These are phyloP conservation scores for Hyles euphorbiae DNA, from an alignment of 1,140 invertebrate genomes.

Conservation along the genomic window DNA sequence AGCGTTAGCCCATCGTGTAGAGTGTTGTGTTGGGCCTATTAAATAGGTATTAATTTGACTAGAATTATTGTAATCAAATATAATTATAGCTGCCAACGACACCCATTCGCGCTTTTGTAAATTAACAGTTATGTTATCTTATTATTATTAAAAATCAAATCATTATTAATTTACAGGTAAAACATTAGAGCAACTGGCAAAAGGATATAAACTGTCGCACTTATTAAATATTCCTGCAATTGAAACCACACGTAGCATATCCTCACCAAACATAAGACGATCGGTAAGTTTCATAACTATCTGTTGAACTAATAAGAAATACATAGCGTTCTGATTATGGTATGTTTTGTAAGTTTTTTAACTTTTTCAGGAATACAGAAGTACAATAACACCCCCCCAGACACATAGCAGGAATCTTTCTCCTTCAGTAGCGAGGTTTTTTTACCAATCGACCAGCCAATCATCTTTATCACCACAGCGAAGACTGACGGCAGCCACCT, in stretches of 20 bases:
- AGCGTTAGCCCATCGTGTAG: too few species aligned
- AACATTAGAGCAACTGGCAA: slow-evolving; percentile 57
- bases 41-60: too few species aligned
- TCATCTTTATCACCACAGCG: slow-evolving; percentile 39
- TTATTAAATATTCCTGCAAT: slow-evolving; percentile 28
- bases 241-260: slow-evolving; percentile 10
- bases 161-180: slow-evolving; percentile 32
- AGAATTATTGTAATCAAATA: too few species aligned
- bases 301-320: too few species aligned
- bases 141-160: background rate
- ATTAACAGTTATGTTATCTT: too few species aligned
- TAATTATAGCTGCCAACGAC: too few species aligned
- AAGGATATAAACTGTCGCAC: slow-evolving; percentile 57
- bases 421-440: slow-evolving; percentile 61
- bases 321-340: too few species aligned
- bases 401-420: slow-evolving; percentile 41
- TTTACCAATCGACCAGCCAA: slow-evolving; percentile 50
- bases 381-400: slow-evolving; percentile 14
- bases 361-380: too few species aligned
- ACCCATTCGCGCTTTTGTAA: too few species aligned
- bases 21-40: too few species aligned
- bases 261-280: slow-evolving; percentile 9
- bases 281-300: background rate
- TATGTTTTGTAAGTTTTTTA: too few species aligned
- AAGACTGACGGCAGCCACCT: slow-evolving; percentile 22